Evolutionary conservation across 1,140 invertebrate genomes (phyloP).

Genomic region (Dysdera silvatica): DNA sequence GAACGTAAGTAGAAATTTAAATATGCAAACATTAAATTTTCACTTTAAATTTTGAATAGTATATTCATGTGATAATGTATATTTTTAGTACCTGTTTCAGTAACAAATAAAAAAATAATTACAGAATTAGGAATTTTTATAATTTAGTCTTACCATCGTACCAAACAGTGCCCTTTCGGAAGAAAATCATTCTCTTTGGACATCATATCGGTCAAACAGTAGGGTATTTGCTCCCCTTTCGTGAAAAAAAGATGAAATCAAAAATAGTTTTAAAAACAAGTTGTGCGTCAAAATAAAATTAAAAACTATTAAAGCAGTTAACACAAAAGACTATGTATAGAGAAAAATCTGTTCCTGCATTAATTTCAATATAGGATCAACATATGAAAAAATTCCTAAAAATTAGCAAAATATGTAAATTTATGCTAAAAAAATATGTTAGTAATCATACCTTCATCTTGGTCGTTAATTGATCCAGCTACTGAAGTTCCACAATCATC

Average conservation of each 20-base stretch:
- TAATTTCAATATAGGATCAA: no score
- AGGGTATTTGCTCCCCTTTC: constrained; percentile 23
- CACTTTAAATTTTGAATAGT: not conserved
- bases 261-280: no score
- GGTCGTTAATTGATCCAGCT: constrained; percentile 33
- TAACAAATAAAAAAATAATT: not conserved
- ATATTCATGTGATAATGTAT: not conserved
- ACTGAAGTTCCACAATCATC: constrained; percentile 21
- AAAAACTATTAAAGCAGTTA: no score
- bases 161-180: constrained; percentile 44
- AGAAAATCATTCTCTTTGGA: constrained; percentile 60
- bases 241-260: not conserved
- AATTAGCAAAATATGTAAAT: not conserved
- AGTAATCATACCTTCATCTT: constrained; percentile 32
- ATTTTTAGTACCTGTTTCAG: not conserved
- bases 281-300: no score
- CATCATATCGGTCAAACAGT: constrained; percentile 54
- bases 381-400: not conserved
- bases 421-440: not conserved
- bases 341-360: no score
- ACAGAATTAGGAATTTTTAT: no score
- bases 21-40: constrained; percentile 9
- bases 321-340: no score
- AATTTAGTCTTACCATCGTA: constrained; percentile 39
- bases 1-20: constrained; percentile 44